These are phyloP conservation scores for Drosophila diplacantha DNA, from an alignment of 2,888 invertebrate species.

Conservation along the genomic window DNA sequence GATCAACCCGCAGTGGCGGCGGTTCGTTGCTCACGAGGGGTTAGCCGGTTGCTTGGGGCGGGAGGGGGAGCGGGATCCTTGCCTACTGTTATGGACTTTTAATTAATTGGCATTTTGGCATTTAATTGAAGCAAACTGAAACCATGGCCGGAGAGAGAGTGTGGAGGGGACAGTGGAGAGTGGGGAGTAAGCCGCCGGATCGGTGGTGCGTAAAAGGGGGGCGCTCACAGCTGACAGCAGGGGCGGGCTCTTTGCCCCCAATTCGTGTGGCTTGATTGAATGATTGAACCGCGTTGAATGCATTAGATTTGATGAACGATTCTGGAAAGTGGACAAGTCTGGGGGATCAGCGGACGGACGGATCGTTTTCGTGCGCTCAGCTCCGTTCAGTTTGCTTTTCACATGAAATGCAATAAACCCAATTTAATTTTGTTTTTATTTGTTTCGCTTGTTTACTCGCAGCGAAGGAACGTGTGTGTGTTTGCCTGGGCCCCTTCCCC, in stretches of 20 bases:
- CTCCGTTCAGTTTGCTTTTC: conserved; percentile 55
- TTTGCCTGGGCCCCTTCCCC: not conserved
- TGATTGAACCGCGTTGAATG: conserved; percentile 25
- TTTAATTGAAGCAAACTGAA: conserved; percentile 62
- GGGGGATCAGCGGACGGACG: conserved; percentile 2
- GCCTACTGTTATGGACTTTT: conserved; percentile 65
- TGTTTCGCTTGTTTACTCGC: conserved; percentile 64
- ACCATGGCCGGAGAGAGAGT: not conserved
- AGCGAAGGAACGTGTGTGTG: conserved; percentile 38
- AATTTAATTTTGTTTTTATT: conserved; percentile 68
- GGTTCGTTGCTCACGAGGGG: conserved; percentile 29
- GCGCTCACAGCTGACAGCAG: not conserved
- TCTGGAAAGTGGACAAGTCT: conserved; percentile 10
- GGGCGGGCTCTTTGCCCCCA: conserved; percentile 12
- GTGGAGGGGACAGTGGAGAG: not conserved
- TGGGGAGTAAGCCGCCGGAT: conserved; percentile 32
- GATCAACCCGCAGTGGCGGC: conserved; percentile 47
- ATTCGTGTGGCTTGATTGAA: conserved; percentile 40
- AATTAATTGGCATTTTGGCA: conserved; percentile 68
- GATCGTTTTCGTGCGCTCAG: conserved; percentile 21
- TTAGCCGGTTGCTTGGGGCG: not conserved
- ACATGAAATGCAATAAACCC: conserved; percentile 70
- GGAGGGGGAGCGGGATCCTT: not conserved
- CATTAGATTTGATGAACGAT: conserved; percentile 53
- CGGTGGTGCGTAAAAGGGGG: conserved; percentile 52